These are phyloP conservation scores for Antechinus flavipes DNA, from an alignment of 2,113 vertebrate genomes.

Conservation along the genomic window DNA sequence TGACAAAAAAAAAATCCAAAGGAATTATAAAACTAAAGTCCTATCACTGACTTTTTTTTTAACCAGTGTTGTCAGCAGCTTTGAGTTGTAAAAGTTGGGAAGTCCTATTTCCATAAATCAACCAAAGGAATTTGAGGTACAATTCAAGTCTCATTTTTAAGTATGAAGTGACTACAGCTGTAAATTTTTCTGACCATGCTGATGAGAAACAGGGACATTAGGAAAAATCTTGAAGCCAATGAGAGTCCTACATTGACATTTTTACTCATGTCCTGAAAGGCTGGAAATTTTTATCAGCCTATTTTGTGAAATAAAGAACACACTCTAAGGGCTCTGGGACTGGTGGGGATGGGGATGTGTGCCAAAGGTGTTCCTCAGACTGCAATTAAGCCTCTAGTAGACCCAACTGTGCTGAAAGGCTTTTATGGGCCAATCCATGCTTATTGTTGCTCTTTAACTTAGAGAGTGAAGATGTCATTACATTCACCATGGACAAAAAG, in stretches of 20 bases:
- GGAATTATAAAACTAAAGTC: constrained; percentile 11
- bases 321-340: background rate
- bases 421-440: background rate
- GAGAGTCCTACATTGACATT: background rate
- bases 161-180: background rate
- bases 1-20: constrained; percentile 19
- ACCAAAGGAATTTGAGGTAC: constrained; percentile 23
- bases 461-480: constrained; percentile 25
- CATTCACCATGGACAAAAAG: background rate
- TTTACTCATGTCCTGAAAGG: constrained; percentile 10
- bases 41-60: background rate
- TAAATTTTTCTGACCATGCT: background rate
- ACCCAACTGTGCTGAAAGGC: background rate
- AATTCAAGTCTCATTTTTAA: constrained; percentile 4
- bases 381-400: background rate
- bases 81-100: background rate
- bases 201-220: background rate
- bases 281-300: constrained; percentile 30
- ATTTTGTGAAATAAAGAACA: background rate
- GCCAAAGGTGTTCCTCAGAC: background rate
- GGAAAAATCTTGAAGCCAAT: background rate
- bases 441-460: constrained; percentile 20
- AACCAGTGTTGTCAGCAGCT: background rate
- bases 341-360: background rate
- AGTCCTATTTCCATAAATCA: constrained; percentile 41